Percentiles rank a stretch among this genome's conserved stretches.
phyloP scores from a whole-genome alignment of 2,888 invertebrate genomes.

The Empis livida region DNA sequence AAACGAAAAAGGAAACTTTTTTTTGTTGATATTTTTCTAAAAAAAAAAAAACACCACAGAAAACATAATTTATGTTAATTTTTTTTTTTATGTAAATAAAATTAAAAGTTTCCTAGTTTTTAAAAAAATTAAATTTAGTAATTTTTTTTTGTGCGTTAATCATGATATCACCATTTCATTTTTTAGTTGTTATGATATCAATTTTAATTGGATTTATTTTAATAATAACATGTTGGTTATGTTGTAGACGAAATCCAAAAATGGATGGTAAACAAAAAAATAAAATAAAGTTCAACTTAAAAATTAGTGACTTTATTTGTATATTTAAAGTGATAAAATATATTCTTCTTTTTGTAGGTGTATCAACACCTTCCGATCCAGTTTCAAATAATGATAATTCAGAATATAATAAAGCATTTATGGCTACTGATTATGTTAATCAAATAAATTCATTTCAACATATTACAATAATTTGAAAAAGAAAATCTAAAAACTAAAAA shows the following conservation, averaged over 20 bases:
- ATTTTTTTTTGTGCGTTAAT: background rate
- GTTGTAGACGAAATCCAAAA: background rate
- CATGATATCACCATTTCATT: background rate
- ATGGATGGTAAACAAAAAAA: background rate
- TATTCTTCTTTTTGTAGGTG: background rate
- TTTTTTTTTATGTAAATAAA: too few relatives aligned
- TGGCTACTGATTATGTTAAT: background rate
- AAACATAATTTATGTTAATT: too few relatives aligned
- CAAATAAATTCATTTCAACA: background rate
- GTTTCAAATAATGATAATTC: background rate
- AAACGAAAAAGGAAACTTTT: too few relatives aligned
- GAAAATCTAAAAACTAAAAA: too few relatives aligned
- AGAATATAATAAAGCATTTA: background rate
- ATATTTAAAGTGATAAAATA: background rate
- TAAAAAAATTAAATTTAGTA: too few relatives aligned
- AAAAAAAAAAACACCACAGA: too few relatives aligned
- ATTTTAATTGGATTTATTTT: background rate
- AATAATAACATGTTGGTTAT: background rate
- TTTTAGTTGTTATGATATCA: background rate
- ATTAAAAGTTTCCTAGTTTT: too few relatives aligned
- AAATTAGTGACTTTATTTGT: background rate
- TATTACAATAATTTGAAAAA: background rate
- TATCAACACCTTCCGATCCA: background rate
- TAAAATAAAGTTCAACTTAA: background rate
- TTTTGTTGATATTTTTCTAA: too few relatives aligned